phyloP scores from a whole-genome alignment of 2,888 invertebrate species.

The Archips crataeganus region DNA sequence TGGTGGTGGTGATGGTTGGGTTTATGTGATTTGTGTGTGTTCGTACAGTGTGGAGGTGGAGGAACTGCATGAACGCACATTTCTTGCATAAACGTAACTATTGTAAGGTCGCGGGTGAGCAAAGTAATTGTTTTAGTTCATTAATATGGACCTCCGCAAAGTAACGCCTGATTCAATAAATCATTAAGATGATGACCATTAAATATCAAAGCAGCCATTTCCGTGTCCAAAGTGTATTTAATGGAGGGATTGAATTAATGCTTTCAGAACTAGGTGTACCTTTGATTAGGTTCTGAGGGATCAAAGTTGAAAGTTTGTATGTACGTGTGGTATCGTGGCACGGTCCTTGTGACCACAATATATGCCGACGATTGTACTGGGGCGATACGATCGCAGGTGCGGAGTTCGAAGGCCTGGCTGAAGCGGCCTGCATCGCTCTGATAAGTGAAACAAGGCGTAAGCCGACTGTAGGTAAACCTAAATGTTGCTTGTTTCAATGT shows the following conservation, averaged over 20 bases:
- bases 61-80: no score
- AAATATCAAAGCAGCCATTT: background rate
- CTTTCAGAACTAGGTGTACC: background rate
- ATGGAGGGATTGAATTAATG: conserved; percentile 4
- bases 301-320: conserved; percentile 24
- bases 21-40: no score
- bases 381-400: conserved; percentile 11
- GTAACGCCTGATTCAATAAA: no score
- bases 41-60: no score
- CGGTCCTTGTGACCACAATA: conserved; percentile 9
- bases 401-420: background rate
- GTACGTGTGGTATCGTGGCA: conserved; percentile 17
- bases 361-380: background rate
- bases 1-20: no score
- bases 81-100: no score
- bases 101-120: no score
- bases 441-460: background rate
- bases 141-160: no score
- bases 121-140: no score
- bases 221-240: background rate
- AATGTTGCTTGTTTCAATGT: background rate
- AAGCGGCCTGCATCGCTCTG: background rate
- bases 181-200: background rate
- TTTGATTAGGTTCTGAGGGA: conserved; percentile 30
- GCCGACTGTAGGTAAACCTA: background rate